Percentiles rank a stretch among this genome's conserved stretches.
Evolutionary conservation across 2,888 invertebrate genomes (phyloP).

Genomic region (Melieria omissa): DNA sequence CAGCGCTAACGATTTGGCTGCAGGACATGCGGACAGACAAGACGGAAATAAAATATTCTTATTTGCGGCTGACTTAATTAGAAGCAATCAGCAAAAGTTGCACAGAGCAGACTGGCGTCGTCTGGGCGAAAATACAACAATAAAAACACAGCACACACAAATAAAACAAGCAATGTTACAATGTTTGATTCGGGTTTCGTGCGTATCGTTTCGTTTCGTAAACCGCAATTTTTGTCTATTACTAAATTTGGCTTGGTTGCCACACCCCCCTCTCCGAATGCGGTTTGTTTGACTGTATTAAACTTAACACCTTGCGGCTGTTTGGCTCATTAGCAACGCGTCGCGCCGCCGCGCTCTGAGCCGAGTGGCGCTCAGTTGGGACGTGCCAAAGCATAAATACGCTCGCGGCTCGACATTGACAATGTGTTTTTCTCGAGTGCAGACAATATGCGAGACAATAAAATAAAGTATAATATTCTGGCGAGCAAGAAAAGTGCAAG

Average conservation of each 20-base stretch:
- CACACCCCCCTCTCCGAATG: no score
- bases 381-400: constrained; percentile 59
- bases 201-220: no score
- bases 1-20: no score
- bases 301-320: constrained; percentile 56
- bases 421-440: constrained; percentile 45
- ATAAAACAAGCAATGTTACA: no score
- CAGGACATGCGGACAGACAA: no score
- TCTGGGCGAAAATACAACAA: no score
- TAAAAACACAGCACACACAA: no score
- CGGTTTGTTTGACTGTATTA: constrained; percentile 25
- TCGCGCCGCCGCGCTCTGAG: background rate
- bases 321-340: constrained; percentile 59
- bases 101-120: background rate
- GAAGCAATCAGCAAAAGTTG: constrained; percentile 28
- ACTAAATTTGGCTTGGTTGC: no score
- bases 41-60: constrained; percentile 21
- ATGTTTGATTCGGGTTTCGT: no score
- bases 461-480: background rate
- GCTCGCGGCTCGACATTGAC: constrained; percentile 53
- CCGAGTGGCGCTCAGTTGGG: background rate
- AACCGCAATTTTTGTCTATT: no score
- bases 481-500: no score
- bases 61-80: constrained; percentile 37
- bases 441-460: constrained; percentile 29